Evolutionary conservation across 2,797 vertebrate species (phyloP).

Genomic region (Microcaecilia unicolor): DNA sequence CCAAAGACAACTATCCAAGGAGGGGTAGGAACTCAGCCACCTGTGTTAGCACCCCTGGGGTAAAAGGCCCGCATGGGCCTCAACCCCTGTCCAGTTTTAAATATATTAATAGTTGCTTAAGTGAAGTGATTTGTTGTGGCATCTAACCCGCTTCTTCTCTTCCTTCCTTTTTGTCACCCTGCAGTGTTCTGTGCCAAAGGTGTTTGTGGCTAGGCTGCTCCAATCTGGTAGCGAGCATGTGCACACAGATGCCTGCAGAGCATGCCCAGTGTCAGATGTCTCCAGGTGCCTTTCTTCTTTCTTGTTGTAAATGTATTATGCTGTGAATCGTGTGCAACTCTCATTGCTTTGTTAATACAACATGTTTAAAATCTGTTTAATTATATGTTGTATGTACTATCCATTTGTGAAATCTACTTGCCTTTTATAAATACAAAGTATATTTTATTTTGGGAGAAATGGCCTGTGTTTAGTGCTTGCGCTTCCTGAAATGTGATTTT

Average conservation of each 20-base stretch:
- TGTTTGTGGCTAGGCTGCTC: constrained; percentile 99
- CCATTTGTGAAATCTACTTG: no score
- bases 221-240: constrained; percentile 99
- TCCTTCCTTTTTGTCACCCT: constrained; percentile 87
- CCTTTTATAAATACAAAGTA: no score
- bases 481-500: constrained; percentile 23
- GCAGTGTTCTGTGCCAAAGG: constrained; percentile 99
- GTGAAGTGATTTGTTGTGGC: constrained; percentile 68
- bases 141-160: constrained; percentile 78
- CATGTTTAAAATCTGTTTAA: background rate
- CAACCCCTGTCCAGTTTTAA: constrained; percentile 39
- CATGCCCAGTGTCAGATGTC: constrained; percentile 98
- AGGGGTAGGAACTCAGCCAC: no score
- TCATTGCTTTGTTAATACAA: constrained; percentile 11
- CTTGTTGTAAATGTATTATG: constrained; percentile 76
- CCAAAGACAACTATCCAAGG: no score
- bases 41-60: no score
- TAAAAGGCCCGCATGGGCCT: no score
- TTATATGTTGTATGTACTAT: background rate
- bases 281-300: constrained; percentile 88
- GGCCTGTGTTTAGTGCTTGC: constrained; percentile 17
- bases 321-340: constrained; percentile 62
- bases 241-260: constrained; percentile 99
- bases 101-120: constrained; percentile 63
- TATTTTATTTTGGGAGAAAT: constrained; percentile 22